Evolutionary conservation across 1,140 invertebrate species (phyloP), one percentile per base, ranked within the genome.

Genomic region (Neodiprion fabricii): DNA sequence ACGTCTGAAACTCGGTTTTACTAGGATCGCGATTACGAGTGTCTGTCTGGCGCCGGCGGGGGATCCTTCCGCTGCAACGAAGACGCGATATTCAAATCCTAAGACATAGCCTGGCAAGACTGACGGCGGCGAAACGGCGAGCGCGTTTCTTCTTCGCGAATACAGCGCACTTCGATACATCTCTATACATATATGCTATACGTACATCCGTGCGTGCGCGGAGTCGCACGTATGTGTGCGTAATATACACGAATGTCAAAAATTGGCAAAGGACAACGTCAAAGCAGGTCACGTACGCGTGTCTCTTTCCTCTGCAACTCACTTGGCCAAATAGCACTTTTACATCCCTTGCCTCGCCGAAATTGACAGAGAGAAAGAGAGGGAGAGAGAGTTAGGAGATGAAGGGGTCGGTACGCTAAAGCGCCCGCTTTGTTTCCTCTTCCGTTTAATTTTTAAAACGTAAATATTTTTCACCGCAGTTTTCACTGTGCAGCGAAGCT

Each of bases 1-100:
- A 61, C 53, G 53, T 61, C 53, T 40, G 28, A 61, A 61, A 61
- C 53, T 17, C 9, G 53, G 53, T 61, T 61, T 61, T 61, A 61
- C 53, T 61, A 61, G 53, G 53, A 61, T 61, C 53, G 53, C 53
- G 53, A 61, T 61, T 61, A 61, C 53, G 53, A 61, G 53, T 61
- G 53, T 61, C 53, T 61, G n/a, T 12, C 53, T 61, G 53, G 53
- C 53, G 53, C 53, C 53, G 9, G 53, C 53, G 9, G 28, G 2
- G 28, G 28, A 40, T 61, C 3, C n/a, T 61, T 61, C 7, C 53
- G 53, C 53, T 61, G 53, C 53, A 61, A 0, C 53, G 53, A 61
- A 61, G 53, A 12, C n/a, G 53, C 53, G 53, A 14, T 61, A 61
- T 61, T 61, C 53, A 61, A 61, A 61, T 61, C 53, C 53, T 61